These are phyloP conservation scores for Avahi laniger DNA, from an alignment of 2,797 vertebrate genomes.

Conservation along the genomic window DNA sequence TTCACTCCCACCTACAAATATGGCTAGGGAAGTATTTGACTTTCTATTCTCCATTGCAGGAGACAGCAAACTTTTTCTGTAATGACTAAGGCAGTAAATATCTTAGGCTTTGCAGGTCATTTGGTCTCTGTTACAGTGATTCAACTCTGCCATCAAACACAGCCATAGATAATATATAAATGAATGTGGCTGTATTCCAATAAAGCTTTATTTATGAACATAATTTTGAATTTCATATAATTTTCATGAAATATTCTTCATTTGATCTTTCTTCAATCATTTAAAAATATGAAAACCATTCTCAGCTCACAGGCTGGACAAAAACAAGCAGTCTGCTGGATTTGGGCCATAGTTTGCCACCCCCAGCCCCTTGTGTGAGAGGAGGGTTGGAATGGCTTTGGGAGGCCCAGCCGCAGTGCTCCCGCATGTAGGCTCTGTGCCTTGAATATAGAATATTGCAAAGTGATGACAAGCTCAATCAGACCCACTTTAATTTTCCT, in stretches of 20 bases:
- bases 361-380: not conserved
- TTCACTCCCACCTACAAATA: not conserved
- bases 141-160: not conserved
- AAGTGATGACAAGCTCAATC: not conserved
- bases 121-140: not conserved
- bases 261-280: not conserved
- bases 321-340: not conserved
- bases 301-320: not conserved
- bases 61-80: not conserved
- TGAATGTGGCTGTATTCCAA: not conserved
- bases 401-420: not conserved
- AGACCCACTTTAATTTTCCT: not conserved
- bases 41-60: not conserved
- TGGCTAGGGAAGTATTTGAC: not conserved
- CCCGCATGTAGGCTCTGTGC: not conserved
- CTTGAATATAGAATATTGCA: not conserved
- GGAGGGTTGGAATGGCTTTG: not conserved
- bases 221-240: not conserved
- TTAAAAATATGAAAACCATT: not conserved
- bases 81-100: not conserved
- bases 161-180: not conserved
- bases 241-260: not conserved
- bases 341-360: not conserved
- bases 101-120: not conserved
- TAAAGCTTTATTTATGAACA: not conserved